Evolutionary conservation across 2,113 vertebrate species (phyloP).

Genomic region (Tichodroma muraria): DNA sequence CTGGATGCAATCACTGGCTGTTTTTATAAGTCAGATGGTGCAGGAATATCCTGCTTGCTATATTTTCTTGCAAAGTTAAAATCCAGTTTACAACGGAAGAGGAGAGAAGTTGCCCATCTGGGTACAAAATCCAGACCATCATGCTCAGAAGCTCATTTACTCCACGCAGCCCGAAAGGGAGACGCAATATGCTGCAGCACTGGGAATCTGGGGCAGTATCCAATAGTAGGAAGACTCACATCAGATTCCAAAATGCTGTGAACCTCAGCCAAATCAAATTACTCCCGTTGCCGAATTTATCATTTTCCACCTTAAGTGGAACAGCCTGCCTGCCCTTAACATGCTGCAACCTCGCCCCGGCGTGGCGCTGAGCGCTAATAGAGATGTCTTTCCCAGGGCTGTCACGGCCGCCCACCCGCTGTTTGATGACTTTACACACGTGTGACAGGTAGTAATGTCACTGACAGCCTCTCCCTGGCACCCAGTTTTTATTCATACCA

Average conservation of each 20-base stretch:
- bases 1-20: neutral
- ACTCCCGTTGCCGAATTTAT: neutral
- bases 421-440: constrained; percentile 57
- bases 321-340: neutral
- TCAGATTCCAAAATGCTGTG: neutral
- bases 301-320: constrained; percentile 20
- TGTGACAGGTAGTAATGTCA: constrained; percentile 65
- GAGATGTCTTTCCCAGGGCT: constrained; percentile 48
- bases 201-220: constrained; percentile 14
- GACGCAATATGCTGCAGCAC: constrained; percentile 6
- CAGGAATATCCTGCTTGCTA: neutral
- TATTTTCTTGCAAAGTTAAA: neutral
- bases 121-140: neutral
- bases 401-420: constrained; percentile 54
- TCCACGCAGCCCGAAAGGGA: neutral
- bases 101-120: constrained; percentile 26
- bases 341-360: neutral
- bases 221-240: neutral
- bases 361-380: neutral
- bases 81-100: neutral
- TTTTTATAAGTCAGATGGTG: neutral
- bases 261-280: constrained; percentile 37
- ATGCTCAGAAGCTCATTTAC: constrained; percentile 1
- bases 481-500: constrained; percentile 28
- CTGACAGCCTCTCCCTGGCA: constrained; percentile 55